Evolutionary conservation across 2,888 invertebrate species (phyloP).

Genomic region (Octodonta nipae): DNA sequence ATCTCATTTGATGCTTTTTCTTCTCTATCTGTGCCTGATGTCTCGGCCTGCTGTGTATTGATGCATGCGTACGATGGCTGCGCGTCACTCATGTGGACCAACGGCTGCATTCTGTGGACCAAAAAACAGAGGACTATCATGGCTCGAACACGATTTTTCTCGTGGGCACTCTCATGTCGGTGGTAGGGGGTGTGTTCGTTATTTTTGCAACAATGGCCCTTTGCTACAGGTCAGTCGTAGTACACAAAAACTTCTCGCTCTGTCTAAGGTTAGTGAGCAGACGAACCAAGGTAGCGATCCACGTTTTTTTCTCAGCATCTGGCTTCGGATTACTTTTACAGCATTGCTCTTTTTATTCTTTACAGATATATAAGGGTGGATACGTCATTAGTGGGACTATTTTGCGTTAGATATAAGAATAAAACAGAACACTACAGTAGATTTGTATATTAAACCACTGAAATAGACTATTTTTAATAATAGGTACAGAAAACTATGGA

Average conservation of each 20-base stretch:
- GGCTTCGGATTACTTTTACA: conserved; percentile 21
- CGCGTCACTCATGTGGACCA: conserved; percentile 22
- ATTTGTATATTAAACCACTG: too few relatives aligned
- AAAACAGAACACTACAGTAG: too few relatives aligned
- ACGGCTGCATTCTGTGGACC: conserved; percentile 19
- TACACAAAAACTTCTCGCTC: conserved; percentile 97
- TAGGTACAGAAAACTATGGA: too few relatives aligned
- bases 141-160: conserved; percentile 95
- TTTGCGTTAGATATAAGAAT: too few relatives aligned
- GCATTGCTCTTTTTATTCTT: too few relatives aligned
- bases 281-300: conserved; percentile 51
- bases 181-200: conserved; percentile 98
- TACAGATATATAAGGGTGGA: too few relatives aligned
- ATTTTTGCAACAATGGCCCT: conserved; percentile 97
- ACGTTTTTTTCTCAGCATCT: conserved; percentile 32
- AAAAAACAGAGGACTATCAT: conserved; percentile 77
- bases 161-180: conserved; percentile 95
- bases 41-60: conserved; percentile 44
- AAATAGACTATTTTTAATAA: too few relatives aligned
- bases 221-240: conserved; percentile 99
- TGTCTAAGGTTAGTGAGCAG: conserved; percentile 97
- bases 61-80: conserved; percentile 38
- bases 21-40: conserved; percentile 37
- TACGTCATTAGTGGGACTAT: too few relatives aligned
- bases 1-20: conserved; percentile 43